Evolutionary conservation across 2,797 vertebrate genomes (phyloP).

Genomic region (Cynopterus sphinx): DNA sequence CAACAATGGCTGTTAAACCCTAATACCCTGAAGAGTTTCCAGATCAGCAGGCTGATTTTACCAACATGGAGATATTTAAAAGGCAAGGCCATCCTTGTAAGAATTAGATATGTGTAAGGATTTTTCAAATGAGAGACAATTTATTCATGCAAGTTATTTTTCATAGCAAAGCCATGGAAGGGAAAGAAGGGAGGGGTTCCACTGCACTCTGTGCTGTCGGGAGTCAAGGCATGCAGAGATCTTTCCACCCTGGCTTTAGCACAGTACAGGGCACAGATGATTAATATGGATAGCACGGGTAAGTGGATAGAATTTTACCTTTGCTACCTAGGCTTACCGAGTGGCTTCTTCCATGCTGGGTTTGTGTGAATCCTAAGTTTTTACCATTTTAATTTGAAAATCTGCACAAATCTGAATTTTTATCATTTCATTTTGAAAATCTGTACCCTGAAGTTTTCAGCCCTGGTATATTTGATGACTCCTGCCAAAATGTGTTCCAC

Average conservation of each 20-base stretch:
- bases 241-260: not conserved
- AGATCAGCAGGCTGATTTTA: slow-evolving; percentile 44
- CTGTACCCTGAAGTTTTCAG: slow-evolving; percentile 3
- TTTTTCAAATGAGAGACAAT: slow-evolving; percentile 61
- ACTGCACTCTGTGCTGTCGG: not conserved
- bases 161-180: slow-evolving; percentile 11
- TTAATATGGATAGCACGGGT: too few species aligned
- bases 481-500: not conserved
- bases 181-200: not conserved
- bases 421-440: too few species aligned
- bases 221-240: not conserved
- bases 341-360: too few species aligned
- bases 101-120: not conserved
- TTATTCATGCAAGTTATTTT: slow-evolving; percentile 4
- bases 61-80: slow-evolving; percentile 45
- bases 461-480: not conserved
- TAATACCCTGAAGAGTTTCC: slow-evolving; percentile 26
- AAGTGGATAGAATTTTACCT: too few species aligned
- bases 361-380: too few species aligned
- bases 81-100: slow-evolving; percentile 53
- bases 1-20: slow-evolving; percentile 58
- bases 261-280: not conserved
- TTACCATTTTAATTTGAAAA: too few species aligned
- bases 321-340: too few species aligned
- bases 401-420: too few species aligned